Percentiles rank a stretch among this genome's conserved stretches.
phyloP scores from a whole-genome alignment of 2,888 invertebrate species.

The Drosophila kambysellisi region DNA sequence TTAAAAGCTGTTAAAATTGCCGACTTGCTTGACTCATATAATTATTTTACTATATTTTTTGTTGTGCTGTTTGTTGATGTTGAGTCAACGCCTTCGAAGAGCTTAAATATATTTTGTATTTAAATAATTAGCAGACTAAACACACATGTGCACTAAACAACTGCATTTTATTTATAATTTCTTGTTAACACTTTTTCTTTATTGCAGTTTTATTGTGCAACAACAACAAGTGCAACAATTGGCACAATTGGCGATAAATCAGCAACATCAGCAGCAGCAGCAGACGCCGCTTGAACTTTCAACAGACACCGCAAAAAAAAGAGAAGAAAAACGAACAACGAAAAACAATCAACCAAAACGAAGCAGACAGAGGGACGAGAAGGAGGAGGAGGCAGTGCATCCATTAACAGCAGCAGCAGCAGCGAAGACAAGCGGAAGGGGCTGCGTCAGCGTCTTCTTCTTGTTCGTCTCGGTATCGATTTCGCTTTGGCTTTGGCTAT shows the following conservation, averaged over 20 bases:
- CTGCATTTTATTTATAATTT: conserved; percentile 34
- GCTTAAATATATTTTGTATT: conserved; percentile 19
- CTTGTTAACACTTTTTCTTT: conserved; percentile 30
- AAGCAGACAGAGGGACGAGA: conserved; percentile 2
- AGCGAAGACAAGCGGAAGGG: not conserved
- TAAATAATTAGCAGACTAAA: conserved; percentile 33
- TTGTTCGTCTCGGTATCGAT: conserved; percentile 26
- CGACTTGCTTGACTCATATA: conserved; percentile 20
- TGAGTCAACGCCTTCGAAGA: conserved; percentile 22
- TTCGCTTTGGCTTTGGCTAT: conserved; percentile 38
- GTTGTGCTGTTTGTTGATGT: conserved; percentile 34
- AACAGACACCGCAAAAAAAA: conserved; percentile 21
- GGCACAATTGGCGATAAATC: conserved; percentile 54
- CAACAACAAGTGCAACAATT: conserved; percentile 71
- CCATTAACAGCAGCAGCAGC: conserved; percentile 39
- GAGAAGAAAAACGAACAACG: conserved; percentile 51
- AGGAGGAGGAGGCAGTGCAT: conserved; percentile 47
- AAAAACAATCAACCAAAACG: conserved; percentile 47
- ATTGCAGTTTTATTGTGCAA: conserved; percentile 74
- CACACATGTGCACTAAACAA: conserved; percentile 30
- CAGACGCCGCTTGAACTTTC: conserved; percentile 47
- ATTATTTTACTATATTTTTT: conserved; percentile 1
- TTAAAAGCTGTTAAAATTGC: not conserved
- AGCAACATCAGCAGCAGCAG: conserved; percentile 26
- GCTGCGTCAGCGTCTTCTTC: not conserved